These are phyloP conservation scores for Tenebrosternarchus preto DNA, from an alignment of 2,113 vertebrate genomes.

Conservation along the genomic window DNA sequence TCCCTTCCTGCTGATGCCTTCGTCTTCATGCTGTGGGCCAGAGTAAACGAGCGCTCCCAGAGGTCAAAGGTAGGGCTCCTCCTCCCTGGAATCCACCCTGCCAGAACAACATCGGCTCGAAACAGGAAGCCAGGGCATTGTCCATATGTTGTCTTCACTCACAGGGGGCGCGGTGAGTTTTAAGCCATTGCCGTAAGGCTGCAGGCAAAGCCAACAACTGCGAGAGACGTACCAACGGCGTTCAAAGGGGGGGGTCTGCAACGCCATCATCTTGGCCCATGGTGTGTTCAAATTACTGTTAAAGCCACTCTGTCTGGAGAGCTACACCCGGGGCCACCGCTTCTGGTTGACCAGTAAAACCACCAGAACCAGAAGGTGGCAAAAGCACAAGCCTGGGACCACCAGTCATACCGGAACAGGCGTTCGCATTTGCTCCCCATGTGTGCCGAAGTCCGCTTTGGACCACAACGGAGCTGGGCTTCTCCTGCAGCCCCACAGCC, in stretches of 20 bases:
- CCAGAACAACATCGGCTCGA: conserved; percentile 65
- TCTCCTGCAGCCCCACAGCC: neutral
- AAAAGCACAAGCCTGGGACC: neutral
- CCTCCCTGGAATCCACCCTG: conserved; percentile 70
- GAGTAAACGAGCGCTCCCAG: conserved; percentile 65
- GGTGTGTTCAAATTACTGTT: conserved; percentile 14
- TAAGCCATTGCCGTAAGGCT: conserved; percentile 4
- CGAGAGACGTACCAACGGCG: neutral
- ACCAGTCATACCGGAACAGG: neutral
- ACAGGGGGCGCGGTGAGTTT: neutral
- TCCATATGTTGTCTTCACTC: conserved; percentile 78
- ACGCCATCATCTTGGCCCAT: conserved; percentile 1
- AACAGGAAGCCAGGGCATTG: conserved; percentile 78
- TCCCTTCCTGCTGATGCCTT: conserved; percentile 65
- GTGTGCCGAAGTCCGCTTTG: conserved; percentile 9
- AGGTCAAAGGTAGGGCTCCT: conserved; percentile 71
- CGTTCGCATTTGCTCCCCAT: conserved; percentile 7
- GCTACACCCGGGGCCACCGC: neutral
- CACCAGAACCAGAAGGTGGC: neutral
- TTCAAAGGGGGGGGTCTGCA: neutral
- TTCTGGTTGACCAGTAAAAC: conserved; percentile 12
- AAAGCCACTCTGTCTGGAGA: neutral
- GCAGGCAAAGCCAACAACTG: conserved; percentile 20
- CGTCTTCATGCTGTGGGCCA: conserved; percentile 53
- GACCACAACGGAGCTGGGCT: neutral